Evolutionary conservation across 2,797 vertebrate genomes (phyloP).

Genomic region (Takifugu ocellatus): DNA sequence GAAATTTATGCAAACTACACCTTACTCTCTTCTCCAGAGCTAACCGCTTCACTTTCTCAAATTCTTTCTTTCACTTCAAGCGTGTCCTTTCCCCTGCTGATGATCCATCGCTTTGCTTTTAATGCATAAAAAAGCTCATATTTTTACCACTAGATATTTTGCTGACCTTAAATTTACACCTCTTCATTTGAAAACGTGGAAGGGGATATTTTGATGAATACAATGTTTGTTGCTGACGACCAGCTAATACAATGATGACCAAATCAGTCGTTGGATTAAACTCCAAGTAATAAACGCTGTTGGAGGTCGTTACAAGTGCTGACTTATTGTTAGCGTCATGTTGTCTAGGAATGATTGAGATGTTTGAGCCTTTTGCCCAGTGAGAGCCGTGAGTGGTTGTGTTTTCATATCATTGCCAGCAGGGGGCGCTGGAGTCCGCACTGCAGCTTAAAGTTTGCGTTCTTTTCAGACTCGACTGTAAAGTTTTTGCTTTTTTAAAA

Average conservation of each 20-base stretch:
- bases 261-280: no score
- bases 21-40: conserved; percentile 31
- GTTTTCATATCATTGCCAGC: no score
- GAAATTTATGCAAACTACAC: neutral
- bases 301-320: no score
- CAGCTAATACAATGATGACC: no score
- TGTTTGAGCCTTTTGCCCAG: no score
- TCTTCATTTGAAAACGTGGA: neutral
- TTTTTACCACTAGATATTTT: neutral
- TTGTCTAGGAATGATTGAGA: neutral
- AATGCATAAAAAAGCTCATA: neutral
- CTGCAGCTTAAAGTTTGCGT: neutral
- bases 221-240: neutral
- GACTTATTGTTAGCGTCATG: no score
- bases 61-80: conserved; percentile 18
- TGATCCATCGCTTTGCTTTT: neutral
- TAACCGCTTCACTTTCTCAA: conserved; percentile 18
- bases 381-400: no score
- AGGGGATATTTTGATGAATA: neutral
- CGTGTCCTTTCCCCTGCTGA: conserved; percentile 7
- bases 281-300: no score
- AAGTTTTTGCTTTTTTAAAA: neutral
- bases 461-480: neutral
- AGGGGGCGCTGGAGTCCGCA: neutral
- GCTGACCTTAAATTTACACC: conserved; percentile 1